These are phyloP conservation scores for Melanotus villosus DNA, from an alignment of 2,888 invertebrate species.

Conservation along the genomic window DNA sequence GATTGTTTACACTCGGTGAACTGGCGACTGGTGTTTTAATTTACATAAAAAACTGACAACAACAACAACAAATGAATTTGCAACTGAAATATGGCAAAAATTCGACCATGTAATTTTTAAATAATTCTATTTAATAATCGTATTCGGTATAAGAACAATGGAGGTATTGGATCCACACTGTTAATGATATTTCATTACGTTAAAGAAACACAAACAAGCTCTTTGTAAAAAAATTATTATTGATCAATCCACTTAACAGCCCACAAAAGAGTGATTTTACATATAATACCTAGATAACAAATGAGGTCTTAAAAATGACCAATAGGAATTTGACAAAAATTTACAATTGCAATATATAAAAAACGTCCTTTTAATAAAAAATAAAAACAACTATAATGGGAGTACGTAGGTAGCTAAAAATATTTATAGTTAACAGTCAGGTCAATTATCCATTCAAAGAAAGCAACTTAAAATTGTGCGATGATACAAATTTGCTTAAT, in stretches of 20 bases:
- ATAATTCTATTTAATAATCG: no score
- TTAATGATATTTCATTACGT: not conserved
- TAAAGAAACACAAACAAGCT: no score
- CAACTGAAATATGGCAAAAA: no score
- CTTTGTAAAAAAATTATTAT: slow-evolving; percentile 29
- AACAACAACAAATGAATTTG: no score
- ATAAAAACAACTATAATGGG: slow-evolving; percentile 28
- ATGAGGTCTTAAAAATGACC: slow-evolving; percentile 31
- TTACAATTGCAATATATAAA: slow-evolving; percentile 31
- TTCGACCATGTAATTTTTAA: no score
- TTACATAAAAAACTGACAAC: no score
- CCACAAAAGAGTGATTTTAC: slow-evolving; percentile 29
- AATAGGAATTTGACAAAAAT: slow-evolving; percentile 30
- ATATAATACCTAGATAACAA: slow-evolving; percentile 29
- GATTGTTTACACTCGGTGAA: no score
- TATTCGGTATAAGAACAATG: no score
- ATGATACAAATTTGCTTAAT: not conserved
- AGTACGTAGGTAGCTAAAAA: slow-evolving; percentile 36
- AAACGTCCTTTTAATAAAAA: slow-evolving; percentile 39
- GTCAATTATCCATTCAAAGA: slow-evolving; percentile 33
- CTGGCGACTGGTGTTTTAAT: no score
- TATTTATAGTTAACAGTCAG: slow-evolving; percentile 37
- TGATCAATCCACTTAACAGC: slow-evolving; percentile 34
- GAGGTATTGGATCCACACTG: not conserved
- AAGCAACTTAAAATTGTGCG: slow-evolving; percentile 29